phyloP scores from a whole-genome alignment of 2,797 vertebrate genomes.

The Chaenodraco wilsoni region DNA sequence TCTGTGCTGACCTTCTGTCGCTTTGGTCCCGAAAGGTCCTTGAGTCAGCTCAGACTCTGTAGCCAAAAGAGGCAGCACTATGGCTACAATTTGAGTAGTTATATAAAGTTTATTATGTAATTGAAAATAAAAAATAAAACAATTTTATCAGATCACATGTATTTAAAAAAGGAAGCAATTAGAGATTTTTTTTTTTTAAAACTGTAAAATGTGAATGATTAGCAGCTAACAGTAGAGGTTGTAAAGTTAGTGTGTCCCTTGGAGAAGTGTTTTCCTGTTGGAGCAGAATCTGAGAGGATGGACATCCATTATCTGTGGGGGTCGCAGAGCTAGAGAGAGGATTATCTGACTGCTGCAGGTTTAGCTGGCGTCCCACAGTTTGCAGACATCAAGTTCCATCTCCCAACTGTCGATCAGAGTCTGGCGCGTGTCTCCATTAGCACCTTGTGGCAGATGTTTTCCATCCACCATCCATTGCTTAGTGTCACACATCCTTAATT shows the following conservation, averaged over 20 bases:
- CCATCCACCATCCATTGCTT: conserved; percentile 78
- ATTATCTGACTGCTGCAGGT: conserved; percentile 79
- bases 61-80: neutral
- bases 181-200: neutral
- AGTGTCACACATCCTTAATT: conserved; percentile 90
- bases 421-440: conserved; percentile 82
- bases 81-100: conserved; percentile 6
- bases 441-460: conserved; percentile 77
- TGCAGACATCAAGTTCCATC: conserved; percentile 80
- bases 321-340: conserved; percentile 64
- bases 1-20: conserved; percentile 54
- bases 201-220: conserved; percentile 17
- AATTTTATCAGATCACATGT: neutral
- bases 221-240: conserved; percentile 25
- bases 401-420: conserved; percentile 73
- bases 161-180: conserved; percentile 22
- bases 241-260: conserved; percentile 39
- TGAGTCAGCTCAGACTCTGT: conserved; percentile 21
- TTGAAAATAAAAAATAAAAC: neutral
- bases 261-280: conserved; percentile 52
- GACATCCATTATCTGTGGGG: conserved; percentile 75
- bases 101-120: conserved; percentile 2
- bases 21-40: conserved; percentile 39
- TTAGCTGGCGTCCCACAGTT: conserved; percentile 72
- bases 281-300: conserved; percentile 63